These are phyloP conservation scores for Holacanthella duospinosa DNA, from an alignment of 2,888 invertebrate species.

Conservation along the genomic window DNA sequence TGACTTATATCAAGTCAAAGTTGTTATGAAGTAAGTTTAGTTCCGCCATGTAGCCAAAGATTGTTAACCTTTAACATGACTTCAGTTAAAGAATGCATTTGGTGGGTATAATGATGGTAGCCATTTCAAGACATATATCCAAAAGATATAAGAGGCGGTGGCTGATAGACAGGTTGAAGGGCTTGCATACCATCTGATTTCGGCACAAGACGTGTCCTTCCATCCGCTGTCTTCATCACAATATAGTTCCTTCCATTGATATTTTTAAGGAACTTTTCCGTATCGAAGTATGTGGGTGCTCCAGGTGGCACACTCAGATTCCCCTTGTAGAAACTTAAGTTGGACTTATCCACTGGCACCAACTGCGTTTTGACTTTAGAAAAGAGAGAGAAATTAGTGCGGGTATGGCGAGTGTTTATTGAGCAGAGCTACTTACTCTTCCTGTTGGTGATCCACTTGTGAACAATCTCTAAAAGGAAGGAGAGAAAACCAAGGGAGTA, in stretches of 20 bases:
- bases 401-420: not conserved
- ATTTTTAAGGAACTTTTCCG: slow-evolving; percentile 37
- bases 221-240: slow-evolving; percentile 37
- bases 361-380: slow-evolving; percentile 33
- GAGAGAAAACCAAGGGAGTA: slow-evolving; percentile 54
- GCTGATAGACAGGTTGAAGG: slow-evolving; percentile 36
- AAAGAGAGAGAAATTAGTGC: not conserved
- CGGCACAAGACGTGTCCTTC: slow-evolving; percentile 36
- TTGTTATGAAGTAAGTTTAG: too few relatives aligned
- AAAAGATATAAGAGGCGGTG: slow-evolving; percentile 34
- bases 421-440: slow-evolving; percentile 29
- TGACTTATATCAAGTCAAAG: too few relatives aligned
- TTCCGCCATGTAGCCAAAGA: too few relatives aligned
- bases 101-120: too few relatives aligned
- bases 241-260: slow-evolving; percentile 37
- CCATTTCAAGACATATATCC: slow-evolving; percentile 37
- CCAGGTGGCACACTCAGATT: slow-evolving; percentile 35
- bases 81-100: too few relatives aligned
- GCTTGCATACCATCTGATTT: slow-evolving; percentile 35
- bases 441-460: slow-evolving; percentile 26
- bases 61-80: too few relatives aligned
- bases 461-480: slow-evolving; percentile 54
- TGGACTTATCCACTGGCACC: slow-evolving; percentile 32
- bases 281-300: slow-evolving; percentile 36
- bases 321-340: slow-evolving; percentile 36